Base-by-base conservation (phyloP, 2,113 vertebrate species). In the Siniperca knerii region DNA sequence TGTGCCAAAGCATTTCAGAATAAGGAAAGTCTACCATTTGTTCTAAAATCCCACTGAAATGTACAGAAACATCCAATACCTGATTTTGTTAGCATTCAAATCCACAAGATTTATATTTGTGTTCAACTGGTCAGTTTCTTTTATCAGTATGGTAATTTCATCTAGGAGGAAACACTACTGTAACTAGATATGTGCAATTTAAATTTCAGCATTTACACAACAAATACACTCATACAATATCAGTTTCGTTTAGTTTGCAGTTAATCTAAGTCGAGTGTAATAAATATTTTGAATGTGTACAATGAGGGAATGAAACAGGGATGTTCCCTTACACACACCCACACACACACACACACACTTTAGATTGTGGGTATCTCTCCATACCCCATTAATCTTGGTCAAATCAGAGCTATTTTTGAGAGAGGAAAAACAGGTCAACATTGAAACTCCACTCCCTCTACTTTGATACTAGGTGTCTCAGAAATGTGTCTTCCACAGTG, bases 341-440 rank as follows among this genome's bases (percentile, higher is more conserved):
- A 48, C 44, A 46, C 44, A 46, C 44, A 46, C 86, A 46, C 86
- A 84, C 85, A 83, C 70, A 76, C 78, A 81, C 77, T 83, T 90
- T 79, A 92, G 89, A 92, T 72, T 86, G 90, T 89, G 81, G 86
- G 66, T 81, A 81, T 90, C 50, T 85, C 79, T 81, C 78, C 72
- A 58, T 87, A 93, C 44, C 79, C 90, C 91, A 96, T 95, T 94
- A 83, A 96, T 96, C 95, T 94, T 95, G 90, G 83, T 95, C 94
- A 92, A 90, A 94, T 94, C 90, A 93, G 93, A 94, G 94, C 94
- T 96, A 95, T 96, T 96, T 95, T 95, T 93, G 93, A 95, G 93
- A 80, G 86, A 89, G 83, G 66, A 93, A 94, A 96, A 96, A 83
- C 94, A 91, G 94, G 95, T 95, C 95, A 95, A 90, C 70, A 87